phyloP scores from a whole-genome alignment of 2,113 vertebrate species.

The Ageneiosus marmoratus region DNA sequence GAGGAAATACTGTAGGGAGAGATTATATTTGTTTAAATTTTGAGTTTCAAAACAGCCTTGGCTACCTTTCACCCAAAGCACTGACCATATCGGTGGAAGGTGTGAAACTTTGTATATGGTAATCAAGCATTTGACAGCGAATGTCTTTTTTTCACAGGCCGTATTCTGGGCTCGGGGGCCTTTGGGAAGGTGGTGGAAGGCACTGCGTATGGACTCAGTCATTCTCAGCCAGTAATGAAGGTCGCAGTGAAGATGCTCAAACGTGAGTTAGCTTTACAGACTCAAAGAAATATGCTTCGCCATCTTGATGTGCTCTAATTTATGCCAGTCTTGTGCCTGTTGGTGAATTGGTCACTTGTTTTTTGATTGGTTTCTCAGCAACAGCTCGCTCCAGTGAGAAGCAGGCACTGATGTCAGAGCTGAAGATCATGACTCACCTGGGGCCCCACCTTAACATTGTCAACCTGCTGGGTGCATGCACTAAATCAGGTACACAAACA shows the following conservation, averaged over 20 bases:
- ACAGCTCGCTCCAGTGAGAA: constrained; percentile 98
- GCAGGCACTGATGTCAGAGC: constrained; percentile 97
- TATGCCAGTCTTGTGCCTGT: neutral
- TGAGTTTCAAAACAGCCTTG: constrained; percentile 25
- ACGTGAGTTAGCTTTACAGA: constrained; percentile 78
- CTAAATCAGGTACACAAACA: constrained; percentile 86
- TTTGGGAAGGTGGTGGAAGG: constrained; percentile 99
- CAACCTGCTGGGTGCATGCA: constrained; percentile 94
- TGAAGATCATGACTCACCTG: constrained; percentile 99
- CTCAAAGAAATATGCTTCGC: neutral
- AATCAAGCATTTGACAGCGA: neutral
- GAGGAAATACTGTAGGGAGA: constrained; percentile 19
- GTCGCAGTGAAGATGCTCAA: constrained; percentile 99
- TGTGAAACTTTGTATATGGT: constrained; percentile 19
- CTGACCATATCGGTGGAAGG: constrained; percentile 18
- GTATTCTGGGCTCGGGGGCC: constrained; percentile 93
- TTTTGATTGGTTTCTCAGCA: constrained; percentile 69
- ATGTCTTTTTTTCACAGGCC: constrained; percentile 72
- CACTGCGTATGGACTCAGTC: constrained; percentile 92
- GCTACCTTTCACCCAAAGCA: constrained; percentile 22
- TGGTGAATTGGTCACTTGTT: neutral
- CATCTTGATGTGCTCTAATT: neutral
- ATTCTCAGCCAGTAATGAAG: constrained; percentile 97
- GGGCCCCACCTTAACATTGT: constrained; percentile 97
- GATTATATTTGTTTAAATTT: constrained; percentile 20